phyloP scores from a whole-genome alignment of 2,797 vertebrate species.

The Rhinichthys osculus region DNA sequence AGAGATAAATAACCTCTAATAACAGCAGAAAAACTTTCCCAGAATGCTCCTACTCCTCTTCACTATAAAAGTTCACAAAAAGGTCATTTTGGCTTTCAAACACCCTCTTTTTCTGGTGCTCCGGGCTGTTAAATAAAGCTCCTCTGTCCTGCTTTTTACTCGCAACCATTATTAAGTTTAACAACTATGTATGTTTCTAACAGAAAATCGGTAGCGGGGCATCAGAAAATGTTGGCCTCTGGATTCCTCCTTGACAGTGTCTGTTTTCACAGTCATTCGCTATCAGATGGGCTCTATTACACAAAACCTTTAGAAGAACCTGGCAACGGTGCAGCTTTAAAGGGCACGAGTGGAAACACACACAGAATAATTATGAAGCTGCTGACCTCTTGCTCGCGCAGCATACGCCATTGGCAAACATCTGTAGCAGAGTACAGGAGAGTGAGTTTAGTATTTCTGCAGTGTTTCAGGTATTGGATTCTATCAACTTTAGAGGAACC shows the following conservation, averaged over 20 bases:
- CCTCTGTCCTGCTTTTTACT: background rate
- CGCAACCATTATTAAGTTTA: constrained; percentile 5
- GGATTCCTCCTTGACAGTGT: constrained; percentile 21
- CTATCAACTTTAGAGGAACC: background rate
- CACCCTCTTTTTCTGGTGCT: background rate
- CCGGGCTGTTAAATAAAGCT: constrained; percentile 19
- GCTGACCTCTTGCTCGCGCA: constrained; percentile 74
- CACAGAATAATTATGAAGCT: constrained; percentile 70
- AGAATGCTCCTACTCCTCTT: constrained; percentile 12
- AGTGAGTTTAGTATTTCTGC: constrained; percentile 17
- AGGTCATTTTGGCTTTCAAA: constrained; percentile 23
- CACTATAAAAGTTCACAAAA: constrained; percentile 31
- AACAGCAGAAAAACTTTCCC: constrained; percentile 3
- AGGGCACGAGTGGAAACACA: constrained; percentile 72
- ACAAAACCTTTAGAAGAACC: constrained; percentile 43
- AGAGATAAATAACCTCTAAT: background rate
- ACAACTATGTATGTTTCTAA: constrained; percentile 22
- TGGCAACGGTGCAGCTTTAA: constrained; percentile 63
- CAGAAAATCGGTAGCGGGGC: constrained; percentile 23
- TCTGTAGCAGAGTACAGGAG: constrained; percentile 56
- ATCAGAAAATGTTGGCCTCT: constrained; percentile 28
- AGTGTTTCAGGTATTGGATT: background rate
- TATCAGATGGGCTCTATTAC: constrained; percentile 33
- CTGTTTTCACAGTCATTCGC: constrained; percentile 34
- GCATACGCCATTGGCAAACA: constrained; percentile 63